Conservation (phyloP, 2,888 invertebrate species). For the Melieria omissa region DNA sequence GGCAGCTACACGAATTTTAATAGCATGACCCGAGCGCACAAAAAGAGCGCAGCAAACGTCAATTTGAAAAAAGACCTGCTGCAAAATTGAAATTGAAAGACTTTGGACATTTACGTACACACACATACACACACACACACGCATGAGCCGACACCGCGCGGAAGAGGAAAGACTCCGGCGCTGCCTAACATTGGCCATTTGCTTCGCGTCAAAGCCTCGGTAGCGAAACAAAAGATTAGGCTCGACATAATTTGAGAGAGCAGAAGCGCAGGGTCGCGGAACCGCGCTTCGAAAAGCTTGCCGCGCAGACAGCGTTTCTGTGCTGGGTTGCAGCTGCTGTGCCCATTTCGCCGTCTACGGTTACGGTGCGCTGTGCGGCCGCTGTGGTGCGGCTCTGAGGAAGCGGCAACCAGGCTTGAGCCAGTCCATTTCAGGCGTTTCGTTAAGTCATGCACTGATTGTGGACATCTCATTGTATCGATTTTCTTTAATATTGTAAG, state of each 20-base stretch:
- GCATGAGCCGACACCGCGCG: background rate
- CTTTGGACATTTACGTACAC: background rate
- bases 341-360: no score
- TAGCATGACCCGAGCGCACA: background rate
- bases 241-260: background rate
- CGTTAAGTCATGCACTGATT: no score
- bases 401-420: no score
- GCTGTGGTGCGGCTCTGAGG: no score
- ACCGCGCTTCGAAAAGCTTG: slow-evolving; percentile 1
- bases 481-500: no score
- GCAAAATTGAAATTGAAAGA: background rate
- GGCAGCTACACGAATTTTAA: background rate
- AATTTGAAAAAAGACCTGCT: slow-evolving; percentile 5
- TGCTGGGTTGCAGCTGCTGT: slow-evolving; percentile 36
- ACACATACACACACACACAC: background rate
- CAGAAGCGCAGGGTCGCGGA: background rate
- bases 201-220: no score
- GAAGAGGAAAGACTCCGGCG: no score
- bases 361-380: no score
- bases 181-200: no score
- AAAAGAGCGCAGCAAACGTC: slow-evolving; percentile 1
- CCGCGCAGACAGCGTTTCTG: slow-evolving; percentile 17
- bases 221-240: background rate
- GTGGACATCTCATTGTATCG: no score
- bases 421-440: no score